A percentile compares a stretch with the other conserved stretches of the same genome.
These are phyloP conservation scores for Harpegnathos saltator DNA, from an alignment of 1,140 invertebrate species.

Conservation along the genomic window DNA sequence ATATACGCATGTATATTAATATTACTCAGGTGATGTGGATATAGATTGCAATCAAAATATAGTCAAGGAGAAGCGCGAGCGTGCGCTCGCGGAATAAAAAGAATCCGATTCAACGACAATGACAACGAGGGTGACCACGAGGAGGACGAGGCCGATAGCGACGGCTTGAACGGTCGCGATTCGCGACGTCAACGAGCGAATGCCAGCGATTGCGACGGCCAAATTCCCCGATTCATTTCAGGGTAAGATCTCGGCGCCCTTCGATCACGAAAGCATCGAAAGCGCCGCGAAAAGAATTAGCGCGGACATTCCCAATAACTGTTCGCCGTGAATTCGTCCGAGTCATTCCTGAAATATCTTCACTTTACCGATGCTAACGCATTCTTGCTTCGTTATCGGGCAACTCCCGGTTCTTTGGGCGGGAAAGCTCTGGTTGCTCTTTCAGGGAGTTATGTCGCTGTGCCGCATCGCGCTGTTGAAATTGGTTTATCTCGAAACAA, in stretches of 20 bases:
- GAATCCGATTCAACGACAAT: background rate
- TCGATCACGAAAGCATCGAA: background rate
- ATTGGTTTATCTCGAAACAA: conserved; percentile 35
- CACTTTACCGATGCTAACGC: background rate
- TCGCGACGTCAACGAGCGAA: background rate
- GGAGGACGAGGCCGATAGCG: no score
- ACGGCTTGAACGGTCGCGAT: background rate
- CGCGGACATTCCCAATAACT: background rate
- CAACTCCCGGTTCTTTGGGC: background rate
- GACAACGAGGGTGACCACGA: no score
- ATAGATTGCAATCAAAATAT: conserved; percentile 24
- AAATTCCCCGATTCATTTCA: conserved; percentile 16
- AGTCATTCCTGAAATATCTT: conserved; percentile 9
- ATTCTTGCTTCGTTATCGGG: conserved; percentile 1
- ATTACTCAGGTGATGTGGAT: conserved; percentile 2
- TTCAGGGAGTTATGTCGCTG: conserved; percentile 9
- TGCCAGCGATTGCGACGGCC: background rate
- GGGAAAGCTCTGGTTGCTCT: background rate
- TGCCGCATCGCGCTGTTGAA: conserved; percentile 25
- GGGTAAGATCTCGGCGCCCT: background rate
- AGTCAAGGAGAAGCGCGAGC: background rate
- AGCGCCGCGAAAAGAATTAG: conserved; percentile 1
- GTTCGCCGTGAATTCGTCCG: background rate
- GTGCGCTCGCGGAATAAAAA: background rate
- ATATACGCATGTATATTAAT: background rate